Evolutionary conservation across 2,797 vertebrate species (phyloP), one percentile per base, ranked within the genome.

Genomic region (Salarias fasciatus): DNA sequence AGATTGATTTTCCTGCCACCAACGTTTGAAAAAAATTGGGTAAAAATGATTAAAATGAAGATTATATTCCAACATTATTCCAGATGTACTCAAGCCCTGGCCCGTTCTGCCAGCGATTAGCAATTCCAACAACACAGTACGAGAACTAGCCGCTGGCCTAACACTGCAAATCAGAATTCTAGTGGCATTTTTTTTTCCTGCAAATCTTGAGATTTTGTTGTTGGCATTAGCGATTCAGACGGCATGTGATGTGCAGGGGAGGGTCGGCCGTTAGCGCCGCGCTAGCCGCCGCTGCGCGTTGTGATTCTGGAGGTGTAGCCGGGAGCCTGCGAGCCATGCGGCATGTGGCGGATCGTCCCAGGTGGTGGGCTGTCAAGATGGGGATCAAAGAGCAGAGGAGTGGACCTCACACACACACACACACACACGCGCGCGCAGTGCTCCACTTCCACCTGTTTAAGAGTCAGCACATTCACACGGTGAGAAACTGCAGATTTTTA

Each of bases 361-460:
- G 88, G 86, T 88, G 88, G 89, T 76, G 77, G 69, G 89, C 89
- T 91, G 88, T 91, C 90, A 90, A 86, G 84, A 85, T 51, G 69
- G 53, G 83, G 87, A 89, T 91, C 88, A 91, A 91, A 91, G 86
- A 85, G 86, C 81, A 78, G 18, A 3, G 18, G 18, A 24, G 18
- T 24, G 18, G 18, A 3, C 18, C 75, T 58, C 61, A 69, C 72
- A 68, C 79, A 78, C 56, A 61, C 42, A 69, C 45, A 30, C 11
- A 50, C 52, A 57, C 50, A 50, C 9, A 61, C 11, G n/a, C 12
- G 57, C 70, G 46, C 52, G 45, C 49, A 61, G 75, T 47, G 59
- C 57, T 76, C 58, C 53, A 72, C 35, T 53, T 79, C 56, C 28
- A 75, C 80, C 88, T 85, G 82, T 69, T 88, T 88, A 84, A 81